Evolutionary conservation across 2,113 vertebrate genomes (phyloP).

Genomic region (Scomber scombrus): DNA sequence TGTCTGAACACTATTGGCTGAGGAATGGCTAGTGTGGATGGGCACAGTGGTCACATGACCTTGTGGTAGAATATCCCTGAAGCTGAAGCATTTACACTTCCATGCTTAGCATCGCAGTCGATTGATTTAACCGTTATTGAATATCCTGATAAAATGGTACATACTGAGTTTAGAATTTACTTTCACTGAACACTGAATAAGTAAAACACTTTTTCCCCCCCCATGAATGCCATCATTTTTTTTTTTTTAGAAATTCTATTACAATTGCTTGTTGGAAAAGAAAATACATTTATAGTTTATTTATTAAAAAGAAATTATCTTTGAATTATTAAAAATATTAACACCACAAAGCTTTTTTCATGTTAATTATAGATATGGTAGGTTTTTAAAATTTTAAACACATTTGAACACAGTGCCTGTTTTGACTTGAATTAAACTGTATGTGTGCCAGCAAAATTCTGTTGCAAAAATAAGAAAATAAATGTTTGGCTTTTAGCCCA

Average conservation of each 20-base stretch:
- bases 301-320: background rate
- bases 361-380: conserved; percentile 1
- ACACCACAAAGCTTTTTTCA: background rate
- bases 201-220: background rate
- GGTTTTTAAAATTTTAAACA: background rate
- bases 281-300: background rate
- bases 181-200: background rate
- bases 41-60: conserved; percentile 80
- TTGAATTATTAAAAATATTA: background rate
- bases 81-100: conserved; percentile 63
- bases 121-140: conserved; percentile 48
- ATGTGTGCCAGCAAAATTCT: background rate
- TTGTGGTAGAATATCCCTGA: conserved; percentile 70
- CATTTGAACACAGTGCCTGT: background rate
- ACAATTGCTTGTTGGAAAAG: background rate
- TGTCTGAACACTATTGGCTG: conserved; percentile 81
- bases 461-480: background rate
- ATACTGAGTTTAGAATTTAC: conserved; percentile 15
- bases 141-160: conserved; percentile 23
- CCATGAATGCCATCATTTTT: background rate
- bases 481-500: background rate
- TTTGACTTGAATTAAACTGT: background rate
- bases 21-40: conserved; percentile 79
- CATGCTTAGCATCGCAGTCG: conserved; percentile 50
- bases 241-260: background rate